A percentile compares a stretch with the other conserved stretches of the same genome.
phyloP scores from a whole-genome alignment of 2,888 invertebrate genomes.

The Drosophila crucigera region DNA sequence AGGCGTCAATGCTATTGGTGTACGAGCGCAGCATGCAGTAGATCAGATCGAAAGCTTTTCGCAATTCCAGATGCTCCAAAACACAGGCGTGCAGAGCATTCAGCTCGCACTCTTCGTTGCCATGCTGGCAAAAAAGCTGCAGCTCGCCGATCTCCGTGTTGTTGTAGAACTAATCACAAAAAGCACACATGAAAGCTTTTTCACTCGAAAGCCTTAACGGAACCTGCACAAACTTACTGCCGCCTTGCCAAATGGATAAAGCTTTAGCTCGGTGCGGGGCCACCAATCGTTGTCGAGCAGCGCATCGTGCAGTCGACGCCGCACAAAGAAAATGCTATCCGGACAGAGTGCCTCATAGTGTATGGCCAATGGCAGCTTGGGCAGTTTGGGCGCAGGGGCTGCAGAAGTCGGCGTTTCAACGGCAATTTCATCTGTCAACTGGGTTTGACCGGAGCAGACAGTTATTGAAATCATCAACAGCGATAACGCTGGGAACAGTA shows the following conservation, averaged over 20 bases:
- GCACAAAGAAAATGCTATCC: slow-evolving; percentile 82
- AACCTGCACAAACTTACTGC: slow-evolving; percentile 63
- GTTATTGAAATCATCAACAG: slow-evolving; percentile 19
- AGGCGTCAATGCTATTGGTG: slow-evolving; percentile 64
- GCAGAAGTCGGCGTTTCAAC: background rate
- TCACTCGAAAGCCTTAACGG: background rate
- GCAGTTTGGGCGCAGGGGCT: background rate
- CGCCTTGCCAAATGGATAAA: slow-evolving; percentile 84
- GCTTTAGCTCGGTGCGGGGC: slow-evolving; percentile 72
- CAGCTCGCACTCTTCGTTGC: slow-evolving; percentile 80
- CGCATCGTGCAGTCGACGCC: slow-evolving; percentile 70
- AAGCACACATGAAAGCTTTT: background rate
- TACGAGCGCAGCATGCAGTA: slow-evolving; percentile 79
- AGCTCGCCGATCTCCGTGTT: slow-evolving; percentile 62
- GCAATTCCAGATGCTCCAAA: slow-evolving; percentile 73
- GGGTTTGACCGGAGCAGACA: slow-evolving; percentile 5
- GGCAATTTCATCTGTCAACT: slow-evolving; percentile 8
- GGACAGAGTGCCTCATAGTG: slow-evolving; percentile 84
- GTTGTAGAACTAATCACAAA: slow-evolving; percentile 61
- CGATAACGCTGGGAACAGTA: slow-evolving; percentile 11
- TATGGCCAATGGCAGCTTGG: slow-evolving; percentile 74
- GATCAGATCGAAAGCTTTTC: slow-evolving; percentile 76
- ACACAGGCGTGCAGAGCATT: slow-evolving; percentile 84
- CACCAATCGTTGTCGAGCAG: slow-evolving; percentile 73
- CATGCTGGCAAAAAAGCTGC: slow-evolving; percentile 82